These are phyloP conservation scores for Camptogramma bilineatum DNA, from an alignment of 2,888 invertebrate genomes.

Conservation along the genomic window DNA sequence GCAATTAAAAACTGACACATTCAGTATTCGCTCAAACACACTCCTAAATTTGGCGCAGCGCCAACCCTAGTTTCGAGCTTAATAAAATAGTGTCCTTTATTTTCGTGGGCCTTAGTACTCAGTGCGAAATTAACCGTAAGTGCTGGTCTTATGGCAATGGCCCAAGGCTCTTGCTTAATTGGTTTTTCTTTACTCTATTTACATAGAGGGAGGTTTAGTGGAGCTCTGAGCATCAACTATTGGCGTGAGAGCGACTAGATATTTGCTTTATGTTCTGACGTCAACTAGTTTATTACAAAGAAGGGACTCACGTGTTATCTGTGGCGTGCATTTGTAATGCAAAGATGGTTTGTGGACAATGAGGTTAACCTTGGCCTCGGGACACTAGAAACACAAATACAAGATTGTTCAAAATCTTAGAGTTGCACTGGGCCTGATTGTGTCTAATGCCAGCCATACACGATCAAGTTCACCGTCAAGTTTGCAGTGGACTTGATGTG, in stretches of 20 bases:
- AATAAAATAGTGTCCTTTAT: slow-evolving; percentile 48
- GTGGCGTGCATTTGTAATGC: slow-evolving; percentile 17
- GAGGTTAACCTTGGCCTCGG: slow-evolving; percentile 6
- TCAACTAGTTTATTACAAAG: slow-evolving; percentile 10
- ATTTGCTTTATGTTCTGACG: slow-evolving; percentile 16
- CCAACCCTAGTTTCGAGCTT: slow-evolving; percentile 37
- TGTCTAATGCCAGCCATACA: neutral
- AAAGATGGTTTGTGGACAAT: neutral
- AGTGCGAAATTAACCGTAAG: slow-evolving; percentile 47
- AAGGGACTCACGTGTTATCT: slow-evolving; percentile 2
- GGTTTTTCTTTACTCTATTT: slow-evolving; percentile 46
- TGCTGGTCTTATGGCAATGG: slow-evolving; percentile 37
- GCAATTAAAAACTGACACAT: neutral
- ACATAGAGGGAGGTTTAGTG: slow-evolving; percentile 28
- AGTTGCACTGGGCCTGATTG: neutral
- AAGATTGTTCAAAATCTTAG: neutral
- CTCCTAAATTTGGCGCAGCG: slow-evolving; percentile 15
- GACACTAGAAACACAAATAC: neutral
- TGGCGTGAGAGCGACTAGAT: neutral
- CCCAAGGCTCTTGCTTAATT: slow-evolving; percentile 43
- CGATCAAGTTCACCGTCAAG: too few species aligned
- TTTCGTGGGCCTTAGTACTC: slow-evolving; percentile 42
- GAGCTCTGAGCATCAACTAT: slow-evolving; percentile 11
- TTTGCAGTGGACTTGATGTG: too few species aligned
- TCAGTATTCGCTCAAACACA: neutral